A percentile compares a stretch with the other conserved stretches of the same genome.
phyloP scores from a whole-genome alignment of 2,888 invertebrate species.

The Drosophila kambysellisi region DNA sequence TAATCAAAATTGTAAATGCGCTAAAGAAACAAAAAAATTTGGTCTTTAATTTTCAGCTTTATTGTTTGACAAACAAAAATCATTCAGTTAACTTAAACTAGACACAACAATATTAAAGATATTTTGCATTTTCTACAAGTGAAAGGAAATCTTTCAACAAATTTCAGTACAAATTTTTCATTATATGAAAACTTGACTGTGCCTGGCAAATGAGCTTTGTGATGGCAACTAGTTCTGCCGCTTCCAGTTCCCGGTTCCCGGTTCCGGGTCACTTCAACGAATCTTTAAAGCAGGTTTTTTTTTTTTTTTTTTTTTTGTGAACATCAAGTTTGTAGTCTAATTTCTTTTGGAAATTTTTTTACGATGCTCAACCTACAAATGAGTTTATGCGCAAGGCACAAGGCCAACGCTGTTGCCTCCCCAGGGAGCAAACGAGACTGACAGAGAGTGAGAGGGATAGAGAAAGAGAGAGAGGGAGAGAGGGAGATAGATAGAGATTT shows the following conservation, averaged over 20 bases:
- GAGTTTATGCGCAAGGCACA: conserved; percentile 62
- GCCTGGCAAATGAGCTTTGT: conserved; percentile 9
- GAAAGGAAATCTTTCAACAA: neutral
- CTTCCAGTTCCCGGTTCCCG: neutral
- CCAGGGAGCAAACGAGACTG: conserved; percentile 27
- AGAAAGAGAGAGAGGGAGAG: neutral
- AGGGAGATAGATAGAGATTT: conserved; percentile 17
- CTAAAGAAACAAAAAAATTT: neutral
- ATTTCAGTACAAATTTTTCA: neutral
- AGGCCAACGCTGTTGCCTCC: conserved; percentile 55
- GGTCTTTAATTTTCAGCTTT: neutral
- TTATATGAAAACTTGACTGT: conserved; percentile 10
- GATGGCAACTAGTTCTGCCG: neutral
- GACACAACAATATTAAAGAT: neutral
- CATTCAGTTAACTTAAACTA: neutral
- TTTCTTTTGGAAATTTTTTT: conserved; percentile 68
- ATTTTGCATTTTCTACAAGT: neutral
- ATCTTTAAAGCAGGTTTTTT: conserved; percentile 56
- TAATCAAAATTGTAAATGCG: neutral
- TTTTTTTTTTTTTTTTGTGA: conserved; percentile 64
- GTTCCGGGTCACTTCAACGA: conserved; percentile 9
- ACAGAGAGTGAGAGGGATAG: neutral
- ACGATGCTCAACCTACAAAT: conserved; percentile 70
- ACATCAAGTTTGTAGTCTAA: conserved; percentile 47
- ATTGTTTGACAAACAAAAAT: neutral